Conservation (phyloP, 2,113 vertebrate genomes). For the Circaetus cinerascens region DNA sequence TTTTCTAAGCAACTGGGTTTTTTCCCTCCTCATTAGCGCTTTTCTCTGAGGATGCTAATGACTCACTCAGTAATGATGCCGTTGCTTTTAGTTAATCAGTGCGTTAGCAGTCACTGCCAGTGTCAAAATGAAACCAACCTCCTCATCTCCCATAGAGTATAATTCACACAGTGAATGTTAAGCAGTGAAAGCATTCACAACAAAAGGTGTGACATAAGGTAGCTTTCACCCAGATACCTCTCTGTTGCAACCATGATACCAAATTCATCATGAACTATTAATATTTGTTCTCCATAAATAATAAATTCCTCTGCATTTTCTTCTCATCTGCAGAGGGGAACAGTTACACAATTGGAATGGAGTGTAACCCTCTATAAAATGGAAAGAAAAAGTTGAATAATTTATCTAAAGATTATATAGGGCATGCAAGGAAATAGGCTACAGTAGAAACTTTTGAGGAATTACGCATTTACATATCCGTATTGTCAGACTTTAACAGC, state of each 20-base stretch:
- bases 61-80: background rate
- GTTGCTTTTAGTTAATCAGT: conserved; percentile 29
- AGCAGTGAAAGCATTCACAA: background rate
- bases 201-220: background rate
- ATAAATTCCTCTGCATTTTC: background rate
- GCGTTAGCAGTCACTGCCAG: background rate
- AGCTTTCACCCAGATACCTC: background rate
- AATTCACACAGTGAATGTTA: background rate
- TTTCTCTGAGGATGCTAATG: background rate
- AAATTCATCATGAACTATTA: background rate
- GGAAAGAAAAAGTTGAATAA: background rate
- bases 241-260: background rate
- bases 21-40: background rate
- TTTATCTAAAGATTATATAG: background rate
- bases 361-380: background rate
- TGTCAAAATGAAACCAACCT: conserved; percentile 22
- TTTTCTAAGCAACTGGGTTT: background rate
- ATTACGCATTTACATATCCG: background rate
- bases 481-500: background rate
- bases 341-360: background rate
- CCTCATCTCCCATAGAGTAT: background rate
- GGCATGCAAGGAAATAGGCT: background rate
- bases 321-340: background rate
- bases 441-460: background rate
- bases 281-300: background rate